Conservation (phyloP, 2,888 invertebrate species). For the Chrysina gloriosa region DNA sequence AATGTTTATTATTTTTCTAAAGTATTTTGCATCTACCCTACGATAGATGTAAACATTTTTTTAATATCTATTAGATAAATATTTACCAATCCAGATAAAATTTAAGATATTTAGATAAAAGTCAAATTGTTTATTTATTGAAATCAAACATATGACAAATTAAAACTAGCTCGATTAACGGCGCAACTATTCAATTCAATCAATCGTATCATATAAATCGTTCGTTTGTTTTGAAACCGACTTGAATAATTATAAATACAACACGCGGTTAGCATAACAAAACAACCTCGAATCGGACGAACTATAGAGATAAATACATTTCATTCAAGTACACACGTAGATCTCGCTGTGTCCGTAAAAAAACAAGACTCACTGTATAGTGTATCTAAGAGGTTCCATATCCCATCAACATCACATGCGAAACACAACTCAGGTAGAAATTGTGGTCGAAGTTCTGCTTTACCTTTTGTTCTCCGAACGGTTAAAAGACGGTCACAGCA, state of each 20-base stretch:
- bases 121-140: background rate
- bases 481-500: background rate
- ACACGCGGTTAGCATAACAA: constrained; percentile 1
- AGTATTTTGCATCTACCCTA: no score
- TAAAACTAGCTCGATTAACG: background rate
- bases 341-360: background rate
- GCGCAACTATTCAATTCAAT: background rate
- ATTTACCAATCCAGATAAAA: background rate
- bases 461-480: background rate
- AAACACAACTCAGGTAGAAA: constrained; percentile 13
- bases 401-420: constrained; percentile 27
- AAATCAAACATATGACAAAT: background rate
- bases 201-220: background rate
- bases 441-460: background rate
- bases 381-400: constrained; percentile 53
- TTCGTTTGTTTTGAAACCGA: background rate
- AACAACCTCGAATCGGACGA: background rate
- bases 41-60: constrained; percentile 8
- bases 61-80: no score
- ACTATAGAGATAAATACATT: background rate
- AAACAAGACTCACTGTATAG: constrained; percentile 51
- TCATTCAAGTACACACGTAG: background rate
- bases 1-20: no score
- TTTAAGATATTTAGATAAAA: background rate
- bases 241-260: constrained; percentile 9